These are phyloP conservation scores for Trissoscelio sp. DNA, from an alignment of 2,888 invertebrate genomes.

Conservation along the genomic window DNA sequence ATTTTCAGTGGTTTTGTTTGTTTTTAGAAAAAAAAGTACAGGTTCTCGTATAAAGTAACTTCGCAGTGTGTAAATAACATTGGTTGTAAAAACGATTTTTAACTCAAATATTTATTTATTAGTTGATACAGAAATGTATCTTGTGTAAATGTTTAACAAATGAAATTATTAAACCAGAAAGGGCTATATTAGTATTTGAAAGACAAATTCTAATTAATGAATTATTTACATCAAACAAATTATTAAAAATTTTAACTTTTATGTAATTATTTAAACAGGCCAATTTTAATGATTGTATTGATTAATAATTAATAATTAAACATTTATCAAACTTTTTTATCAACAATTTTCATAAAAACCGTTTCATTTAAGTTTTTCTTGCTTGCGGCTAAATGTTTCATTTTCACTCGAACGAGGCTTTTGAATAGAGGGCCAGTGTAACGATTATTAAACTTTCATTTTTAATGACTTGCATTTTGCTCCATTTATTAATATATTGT, in stretches of 20 bases:
- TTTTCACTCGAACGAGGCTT: constrained; percentile 27
- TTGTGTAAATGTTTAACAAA: not conserved
- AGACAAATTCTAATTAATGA: no score
- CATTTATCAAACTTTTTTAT: constrained; percentile 16
- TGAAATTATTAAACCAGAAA: constrained; percentile 2
- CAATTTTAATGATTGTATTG: no score
- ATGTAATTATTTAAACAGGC: no score
- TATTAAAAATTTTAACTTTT: no score
- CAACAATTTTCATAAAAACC: constrained; percentile 25
- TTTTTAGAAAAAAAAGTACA: not conserved
- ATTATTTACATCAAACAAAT: no score
- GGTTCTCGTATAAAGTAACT: not conserved
- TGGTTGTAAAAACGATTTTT: not conserved
- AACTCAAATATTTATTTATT: not conserved
- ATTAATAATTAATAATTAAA: constrained; percentile 34
- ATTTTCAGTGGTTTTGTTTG: constrained; percentile 7
- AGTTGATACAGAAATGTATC: not conserved
- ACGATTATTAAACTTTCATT: constrained; percentile 44
- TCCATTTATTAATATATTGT: constrained; percentile 10
- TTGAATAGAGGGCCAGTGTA: constrained; percentile 36
- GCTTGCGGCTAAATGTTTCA: constrained; percentile 52
- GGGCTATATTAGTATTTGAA: no score
- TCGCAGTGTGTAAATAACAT: not conserved
- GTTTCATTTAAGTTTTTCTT: constrained; percentile 28
- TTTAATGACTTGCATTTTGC: constrained; percentile 36